Percentiles rank a stretch among this genome's conserved stretches.
Conservation (phyloP, 2,797 vertebrate genomes). For the Fistularia tabacaria region DNA sequence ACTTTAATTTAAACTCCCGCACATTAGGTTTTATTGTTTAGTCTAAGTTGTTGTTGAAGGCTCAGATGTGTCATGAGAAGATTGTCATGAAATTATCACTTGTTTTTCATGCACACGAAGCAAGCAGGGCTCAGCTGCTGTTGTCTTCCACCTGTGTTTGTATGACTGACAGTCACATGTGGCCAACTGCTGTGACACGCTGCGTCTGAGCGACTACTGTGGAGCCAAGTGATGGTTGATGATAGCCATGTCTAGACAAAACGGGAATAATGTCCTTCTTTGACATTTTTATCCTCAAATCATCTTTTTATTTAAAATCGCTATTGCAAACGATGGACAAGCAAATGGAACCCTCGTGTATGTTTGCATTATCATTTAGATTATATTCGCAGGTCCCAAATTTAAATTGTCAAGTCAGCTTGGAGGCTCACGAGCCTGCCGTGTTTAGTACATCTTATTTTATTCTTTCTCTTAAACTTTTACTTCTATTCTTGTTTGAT, state of each 20-base stretch:
- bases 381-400: background rate
- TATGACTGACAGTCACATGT: slow-evolving; percentile 40
- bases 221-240: background rate
- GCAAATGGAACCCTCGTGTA: too few species aligned
- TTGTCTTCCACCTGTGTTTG: slow-evolving; percentile 12
- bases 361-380: too few species aligned
- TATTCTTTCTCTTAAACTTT: background rate
- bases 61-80: slow-evolving; percentile 38
- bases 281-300: background rate
- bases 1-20: slow-evolving; percentile 6
- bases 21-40: slow-evolving; percentile 19
- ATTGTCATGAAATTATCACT: slow-evolving; percentile 45
- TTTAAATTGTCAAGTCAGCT: background rate
- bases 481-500: background rate
- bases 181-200: slow-evolving; percentile 5
- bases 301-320: too few species aligned
- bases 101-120: slow-evolving; percentile 37
- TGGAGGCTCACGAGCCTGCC: too few species aligned
- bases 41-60: slow-evolving; percentile 19
- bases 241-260: too few species aligned
- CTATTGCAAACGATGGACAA: background rate
- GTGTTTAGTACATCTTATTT: background rate
- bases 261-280: background rate
- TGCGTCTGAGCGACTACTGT: background rate
- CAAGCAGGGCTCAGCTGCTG: slow-evolving; percentile 36